Percentiles rank a stretch among this genome's conserved stretches.
These are phyloP conservation scores for Matsumurasca onukii DNA, from an alignment of 1,140 invertebrate species.

Conservation along the genomic window DNA sequence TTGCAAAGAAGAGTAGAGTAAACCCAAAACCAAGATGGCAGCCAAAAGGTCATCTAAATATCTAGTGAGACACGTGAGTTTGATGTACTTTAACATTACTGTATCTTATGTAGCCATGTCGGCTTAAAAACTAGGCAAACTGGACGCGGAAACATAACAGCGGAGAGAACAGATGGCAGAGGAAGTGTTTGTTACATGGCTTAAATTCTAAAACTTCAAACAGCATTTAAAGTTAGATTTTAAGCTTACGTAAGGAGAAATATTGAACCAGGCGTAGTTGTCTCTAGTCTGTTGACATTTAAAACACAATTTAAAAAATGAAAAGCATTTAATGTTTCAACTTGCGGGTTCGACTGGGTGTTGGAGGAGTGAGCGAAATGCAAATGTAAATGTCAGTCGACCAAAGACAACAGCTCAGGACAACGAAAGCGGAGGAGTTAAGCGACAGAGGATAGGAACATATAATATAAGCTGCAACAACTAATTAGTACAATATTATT, in stretches of 20 bases:
- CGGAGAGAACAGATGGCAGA: conserved; percentile 3
- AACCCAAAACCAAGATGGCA: background rate
- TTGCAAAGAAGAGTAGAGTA: background rate
- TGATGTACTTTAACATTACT: conserved; percentile 31
- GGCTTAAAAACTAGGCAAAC: conserved; percentile 25
- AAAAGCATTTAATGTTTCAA: conserved; percentile 7
- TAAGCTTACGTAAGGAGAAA: background rate
- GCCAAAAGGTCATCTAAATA: conserved; percentile 3
- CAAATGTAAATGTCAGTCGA: conserved; percentile 25
- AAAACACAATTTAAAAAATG: background rate
- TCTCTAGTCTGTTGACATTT: background rate
- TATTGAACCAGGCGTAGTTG: conserved; percentile 4
- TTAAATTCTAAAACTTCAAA: conserved; percentile 14
- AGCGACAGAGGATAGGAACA: background rate
- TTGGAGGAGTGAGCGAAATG: conserved; percentile 8
- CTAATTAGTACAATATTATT: conserved; percentile 32
- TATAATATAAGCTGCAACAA: conserved; percentile 30
- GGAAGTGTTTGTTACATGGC: background rate
- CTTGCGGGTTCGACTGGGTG: background rate
- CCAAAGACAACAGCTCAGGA: conserved; percentile 11
- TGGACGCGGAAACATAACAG: conserved; percentile 26
- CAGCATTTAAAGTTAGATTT: conserved; percentile 10
- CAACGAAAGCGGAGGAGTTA: conserved; percentile 9
- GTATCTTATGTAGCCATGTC: conserved; percentile 28
- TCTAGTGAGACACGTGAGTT: conserved; percentile 26